Base-by-base conservation (phyloP, 2,797 vertebrate genomes). In the Platalea minor region DNA sequence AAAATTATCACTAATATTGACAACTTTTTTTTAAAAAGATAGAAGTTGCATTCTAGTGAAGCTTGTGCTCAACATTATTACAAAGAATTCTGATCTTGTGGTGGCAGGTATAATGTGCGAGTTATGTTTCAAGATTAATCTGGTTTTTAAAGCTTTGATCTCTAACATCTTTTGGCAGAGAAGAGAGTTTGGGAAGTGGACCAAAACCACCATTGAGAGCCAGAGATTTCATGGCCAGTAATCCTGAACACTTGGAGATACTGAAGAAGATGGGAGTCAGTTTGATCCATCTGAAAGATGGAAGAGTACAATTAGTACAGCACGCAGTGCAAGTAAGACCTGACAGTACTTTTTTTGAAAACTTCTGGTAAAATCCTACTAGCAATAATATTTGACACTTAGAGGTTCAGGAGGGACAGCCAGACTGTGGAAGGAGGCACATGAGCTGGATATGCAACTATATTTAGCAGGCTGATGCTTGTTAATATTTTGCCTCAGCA, bases 221-320 rank as follows among this genome's bases (percentile, higher is more conserved):
- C 95, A 98, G 99, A 97, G 99, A 99, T 97, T 99, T 99, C 97
- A 99, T 99, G 99, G 99, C 99, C 85, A 99, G 99, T 98, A 99
- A 99, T 96, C 98, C 99, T 35, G 99, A 99, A 96, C 99, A 99
- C 97, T 97, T 99, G 98, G 99, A 99, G 97, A 98, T 99, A 95
- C 98, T 99, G 96, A 99, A 99, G 97, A 98, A 99, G 97, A 99
- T 99, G 99, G 99, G 99, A 91, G 99, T 99, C 96, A 99, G 99
- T 95, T 98, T 99, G 92, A 99, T 99, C 96, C 99, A 99, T 94
- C 98, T 99, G 94, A 99, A 99, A 96, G 99, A 99, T 69, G 99
- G 99, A 93, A 97, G 99, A 93, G 99, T 99, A 84, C 99, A 99
- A 81, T 97, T 99, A 95, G 99, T 99, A n/a, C 99, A 99, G 97